These are phyloP conservation scores for Enoplosus armatus DNA, from an alignment of 2,797 vertebrate species.

Conservation along the genomic window DNA sequence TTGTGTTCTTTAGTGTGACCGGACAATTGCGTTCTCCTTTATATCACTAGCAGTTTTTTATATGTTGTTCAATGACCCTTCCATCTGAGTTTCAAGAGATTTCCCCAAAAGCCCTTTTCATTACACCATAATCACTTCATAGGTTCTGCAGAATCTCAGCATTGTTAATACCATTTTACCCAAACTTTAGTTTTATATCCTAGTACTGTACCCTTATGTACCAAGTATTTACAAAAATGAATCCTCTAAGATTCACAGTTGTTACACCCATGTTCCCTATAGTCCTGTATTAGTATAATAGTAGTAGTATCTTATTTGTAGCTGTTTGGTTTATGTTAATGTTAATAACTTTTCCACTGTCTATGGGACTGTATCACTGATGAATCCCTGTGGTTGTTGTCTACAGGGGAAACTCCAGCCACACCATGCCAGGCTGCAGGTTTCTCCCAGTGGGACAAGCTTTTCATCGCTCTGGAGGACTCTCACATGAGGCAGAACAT, in stretches of 20 bases:
- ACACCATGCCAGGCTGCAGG: conserved; percentile 59
- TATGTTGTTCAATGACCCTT: too few species aligned
- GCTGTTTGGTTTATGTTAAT: neutral
- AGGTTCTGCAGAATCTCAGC: neutral
- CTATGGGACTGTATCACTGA: conserved; percentile 8
- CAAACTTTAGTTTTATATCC: neutral
- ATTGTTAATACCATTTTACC: neutral
- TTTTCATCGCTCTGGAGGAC: conserved; percentile 81
- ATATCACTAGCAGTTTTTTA: too few species aligned
- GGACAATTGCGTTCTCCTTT: too few species aligned
- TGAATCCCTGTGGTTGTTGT: conserved; percentile 22
- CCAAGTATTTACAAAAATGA: too few species aligned
- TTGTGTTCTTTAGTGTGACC: too few species aligned
- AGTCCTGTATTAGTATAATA: too few species aligned
- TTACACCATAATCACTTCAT: neutral
- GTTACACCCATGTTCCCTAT: too few species aligned
- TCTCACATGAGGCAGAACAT: conserved; percentile 82
- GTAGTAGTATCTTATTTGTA: neutral
- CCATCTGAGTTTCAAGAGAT: too few species aligned
- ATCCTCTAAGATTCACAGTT: too few species aligned
- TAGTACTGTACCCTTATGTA: neutral
- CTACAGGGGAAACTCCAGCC: conserved; percentile 47
- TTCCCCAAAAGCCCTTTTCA: neutral
- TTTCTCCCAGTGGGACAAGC: conserved; percentile 80
- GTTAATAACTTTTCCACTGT: neutral